These are phyloP conservation scores for Triops longicaudatus DNA, from an alignment of 1,140 invertebrate species.

Conservation along the genomic window DNA sequence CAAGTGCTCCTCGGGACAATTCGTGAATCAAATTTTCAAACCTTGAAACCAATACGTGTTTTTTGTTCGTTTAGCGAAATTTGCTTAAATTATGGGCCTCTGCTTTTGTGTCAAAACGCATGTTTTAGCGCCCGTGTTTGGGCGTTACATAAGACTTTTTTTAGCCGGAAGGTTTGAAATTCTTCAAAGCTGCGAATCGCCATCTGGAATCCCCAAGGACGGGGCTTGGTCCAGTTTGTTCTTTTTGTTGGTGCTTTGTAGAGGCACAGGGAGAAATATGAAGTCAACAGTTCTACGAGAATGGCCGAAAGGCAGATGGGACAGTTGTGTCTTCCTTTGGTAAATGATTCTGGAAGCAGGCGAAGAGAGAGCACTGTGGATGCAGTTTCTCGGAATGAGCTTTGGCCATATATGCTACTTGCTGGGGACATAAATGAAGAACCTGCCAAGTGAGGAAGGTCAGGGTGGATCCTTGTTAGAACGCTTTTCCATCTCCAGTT, in stretches of 20 bases:
- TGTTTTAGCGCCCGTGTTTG: background rate
- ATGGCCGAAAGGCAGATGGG: background rate
- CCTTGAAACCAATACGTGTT: background rate
- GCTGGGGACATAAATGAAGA: background rate
- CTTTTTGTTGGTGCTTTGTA: background rate
- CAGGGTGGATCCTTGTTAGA: background rate
- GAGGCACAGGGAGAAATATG: background rate
- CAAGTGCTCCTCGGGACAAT: background rate
- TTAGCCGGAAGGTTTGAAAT: background rate
- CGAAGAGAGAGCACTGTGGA: background rate
- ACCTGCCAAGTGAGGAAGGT: background rate
- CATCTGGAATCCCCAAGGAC: background rate
- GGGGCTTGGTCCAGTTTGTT: conserved; percentile 5
- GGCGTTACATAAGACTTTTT: background rate
- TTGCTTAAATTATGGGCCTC: background rate
- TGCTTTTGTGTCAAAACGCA: background rate
- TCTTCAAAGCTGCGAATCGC: background rate
- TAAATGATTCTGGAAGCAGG: background rate
- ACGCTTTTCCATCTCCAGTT: background rate
- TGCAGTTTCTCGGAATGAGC: background rate
- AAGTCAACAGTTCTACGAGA: background rate
- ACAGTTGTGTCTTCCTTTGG: background rate
- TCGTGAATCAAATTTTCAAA: background rate
- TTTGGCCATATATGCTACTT: background rate
- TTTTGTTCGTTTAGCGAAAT: background rate